phyloP scores from a whole-genome alignment of 2,888 invertebrate genomes.

The Syrista parreyssii region DNA sequence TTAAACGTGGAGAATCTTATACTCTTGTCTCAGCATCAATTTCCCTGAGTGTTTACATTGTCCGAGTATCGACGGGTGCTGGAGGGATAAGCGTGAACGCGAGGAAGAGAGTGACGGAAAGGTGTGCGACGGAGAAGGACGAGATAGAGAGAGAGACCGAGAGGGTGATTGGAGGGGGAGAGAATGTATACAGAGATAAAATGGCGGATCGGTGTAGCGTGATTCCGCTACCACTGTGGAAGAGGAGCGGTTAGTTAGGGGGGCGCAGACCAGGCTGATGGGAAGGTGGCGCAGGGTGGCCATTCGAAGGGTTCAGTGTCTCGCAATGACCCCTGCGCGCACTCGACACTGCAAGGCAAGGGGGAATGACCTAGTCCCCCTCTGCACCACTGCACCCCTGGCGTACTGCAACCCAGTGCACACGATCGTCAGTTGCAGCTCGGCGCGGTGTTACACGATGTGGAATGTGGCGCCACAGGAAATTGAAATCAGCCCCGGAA shows the following conservation, averaged over 20 bases:
- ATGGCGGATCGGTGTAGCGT: constrained; percentile 1
- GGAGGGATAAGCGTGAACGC: neutral
- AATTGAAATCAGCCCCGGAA: neutral
- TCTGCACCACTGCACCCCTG: constrained; percentile 33
- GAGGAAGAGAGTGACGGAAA: neutral
- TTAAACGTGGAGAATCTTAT: neutral
- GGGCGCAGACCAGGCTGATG: constrained; percentile 15
- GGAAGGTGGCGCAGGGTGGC: constrained; percentile 35
- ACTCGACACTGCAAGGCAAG: constrained; percentile 45
- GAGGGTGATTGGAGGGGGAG: constrained; percentile 5
- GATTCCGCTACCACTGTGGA: neutral
- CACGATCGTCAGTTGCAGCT: constrained; percentile 7
- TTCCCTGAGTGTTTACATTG: neutral
- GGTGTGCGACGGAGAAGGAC: neutral
- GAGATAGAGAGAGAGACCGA: constrained; percentile 5
- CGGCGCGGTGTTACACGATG: neutral
- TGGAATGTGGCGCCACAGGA: neutral
- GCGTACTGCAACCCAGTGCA: constrained; percentile 31
- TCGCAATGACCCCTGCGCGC: constrained; percentile 55
- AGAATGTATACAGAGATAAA: neutral
- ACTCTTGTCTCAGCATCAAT: neutral
- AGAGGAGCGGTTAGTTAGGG: neutral
- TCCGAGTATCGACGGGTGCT: neutral
- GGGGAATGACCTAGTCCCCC: constrained; percentile 60
- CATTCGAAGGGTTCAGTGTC: constrained; percentile 57